Percentiles rank a stretch among this genome's conserved stretches.
Evolutionary conservation across 2,888 invertebrate species (phyloP).

Genomic region (Sminthurinus aureus): DNA sequence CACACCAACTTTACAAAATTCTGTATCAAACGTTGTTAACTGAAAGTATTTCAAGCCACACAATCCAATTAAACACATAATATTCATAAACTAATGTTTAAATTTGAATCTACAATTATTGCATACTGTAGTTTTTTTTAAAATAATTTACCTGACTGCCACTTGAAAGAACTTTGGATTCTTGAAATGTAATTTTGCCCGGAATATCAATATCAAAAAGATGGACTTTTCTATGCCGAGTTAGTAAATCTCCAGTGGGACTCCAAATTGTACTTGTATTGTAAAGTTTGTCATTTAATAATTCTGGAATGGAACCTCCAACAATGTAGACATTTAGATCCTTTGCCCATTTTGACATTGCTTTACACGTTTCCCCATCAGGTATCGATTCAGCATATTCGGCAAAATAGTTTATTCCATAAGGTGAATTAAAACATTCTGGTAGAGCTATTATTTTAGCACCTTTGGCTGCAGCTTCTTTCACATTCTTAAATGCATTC

Average conservation of each 20-base stretch:
- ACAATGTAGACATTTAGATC: constrained; percentile 80
- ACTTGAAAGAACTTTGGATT: constrained; percentile 82
- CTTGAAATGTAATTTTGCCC: constrained; percentile 89
- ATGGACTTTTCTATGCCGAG: constrained; percentile 85
- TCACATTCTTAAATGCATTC: constrained; percentile 75
- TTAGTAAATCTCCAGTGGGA: constrained; percentile 77
- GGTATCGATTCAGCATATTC: constrained; percentile 88
- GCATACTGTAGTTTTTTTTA: too few relatives aligned
- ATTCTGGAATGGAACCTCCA: constrained; percentile 91
- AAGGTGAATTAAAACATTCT: constrained; percentile 95
- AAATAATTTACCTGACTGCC: constrained; percentile 67
- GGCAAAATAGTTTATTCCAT: constrained; percentile 82
- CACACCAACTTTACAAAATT: constrained; percentile 79
- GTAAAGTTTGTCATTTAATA: constrained; percentile 70
- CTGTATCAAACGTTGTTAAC: constrained; percentile 76
- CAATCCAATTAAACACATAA: too few relatives aligned
- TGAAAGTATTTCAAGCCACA: constrained; percentile 54
- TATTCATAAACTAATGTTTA: too few relatives aligned
- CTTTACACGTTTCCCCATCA: constrained; percentile 75
- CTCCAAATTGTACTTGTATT: constrained; percentile 92
- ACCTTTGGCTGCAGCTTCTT: constrained; percentile 72
- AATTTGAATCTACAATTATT: too few relatives aligned
- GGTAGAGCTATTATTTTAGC: constrained; percentile 75
- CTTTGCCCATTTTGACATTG: constrained; percentile 78
- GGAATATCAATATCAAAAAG: constrained; percentile 96